Base-by-base conservation (phyloP, 1,140 invertebrate genomes). In the Bombus confusus region DNA sequence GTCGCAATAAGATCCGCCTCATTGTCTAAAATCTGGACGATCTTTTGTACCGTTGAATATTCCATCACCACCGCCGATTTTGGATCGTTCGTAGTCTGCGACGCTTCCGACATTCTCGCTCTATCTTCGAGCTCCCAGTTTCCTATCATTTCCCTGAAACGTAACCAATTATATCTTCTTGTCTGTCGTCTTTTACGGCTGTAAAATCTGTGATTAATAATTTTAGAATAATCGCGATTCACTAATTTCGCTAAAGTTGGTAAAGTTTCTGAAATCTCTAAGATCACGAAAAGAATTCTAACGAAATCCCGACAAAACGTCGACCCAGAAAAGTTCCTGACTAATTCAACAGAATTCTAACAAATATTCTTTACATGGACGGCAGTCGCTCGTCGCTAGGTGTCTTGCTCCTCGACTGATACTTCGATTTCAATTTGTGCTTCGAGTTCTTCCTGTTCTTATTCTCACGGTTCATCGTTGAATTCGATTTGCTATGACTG, bases 41-140 rank as follows among this genome's bases (percentile, higher is more conserved):
- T 75, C 72, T 91, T 92, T 57, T 92, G 91, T 8, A 92, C 78
- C 0, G 91, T 92, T 41, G 90, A 89, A n/a, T 92, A 90, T 43
- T 92, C 90, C 92, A 92, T 91, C 13, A 92, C 82, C 15, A 92
- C 62, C 10, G 91, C 89, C 0, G 92, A 88, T 68, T 87, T 92
- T 0, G 80, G 34, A 0, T 92, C 84, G 22, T 85, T 77, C 8
- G 57, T 37, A 0, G 89, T 91, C 37, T 91, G 88, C 59, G 86
- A 90, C 31, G 84, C 84, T 13, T 90, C 87, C 0, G 89, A 90
- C 57, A 83, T 73, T 13, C 66, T 86, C 5, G 10, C 41, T 3
- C 25, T 80, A 3, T 86, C 25, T 5, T 88, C 72, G 0, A 80
- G 22, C 0, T 77, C 62, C 41, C 25, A 75, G 15, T 22, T 57